These are phyloP conservation scores for Cichladusa arquata DNA, from an alignment of 2,113 vertebrate genomes.

Conservation along the genomic window DNA sequence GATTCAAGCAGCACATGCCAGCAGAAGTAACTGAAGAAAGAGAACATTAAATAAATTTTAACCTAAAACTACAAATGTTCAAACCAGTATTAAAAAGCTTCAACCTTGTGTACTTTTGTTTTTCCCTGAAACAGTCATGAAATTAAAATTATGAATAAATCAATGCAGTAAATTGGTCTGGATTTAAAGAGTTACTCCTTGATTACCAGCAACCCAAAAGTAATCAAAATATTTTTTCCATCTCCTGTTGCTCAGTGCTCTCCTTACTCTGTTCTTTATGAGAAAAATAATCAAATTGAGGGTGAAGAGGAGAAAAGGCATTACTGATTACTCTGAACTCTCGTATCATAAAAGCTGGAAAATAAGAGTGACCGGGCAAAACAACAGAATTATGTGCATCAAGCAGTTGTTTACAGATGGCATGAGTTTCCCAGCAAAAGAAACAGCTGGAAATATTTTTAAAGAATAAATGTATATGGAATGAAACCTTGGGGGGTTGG, in stretches of 20 bases:
- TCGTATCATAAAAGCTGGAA: constrained; percentile 12
- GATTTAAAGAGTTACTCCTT: constrained; percentile 40
- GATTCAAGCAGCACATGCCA: not conserved
- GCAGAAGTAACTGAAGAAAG: not conserved
- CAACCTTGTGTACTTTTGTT: not conserved
- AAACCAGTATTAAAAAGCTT: not conserved
- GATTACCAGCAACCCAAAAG: constrained; percentile 46
- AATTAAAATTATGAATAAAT: constrained; percentile 54
- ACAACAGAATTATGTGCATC: constrained; percentile 17
- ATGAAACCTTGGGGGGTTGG: not conserved
- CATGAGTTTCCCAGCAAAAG: not conserved
- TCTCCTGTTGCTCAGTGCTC: constrained; percentile 37
- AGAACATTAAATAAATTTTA: constrained; percentile 14
- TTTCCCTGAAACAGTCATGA: not conserved
- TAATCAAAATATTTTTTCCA: constrained; percentile 56
- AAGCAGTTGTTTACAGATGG: constrained; percentile 37
- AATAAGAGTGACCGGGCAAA: constrained; percentile 17
- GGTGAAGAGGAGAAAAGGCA: constrained; percentile 36
- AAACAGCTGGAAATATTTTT: constrained; percentile 53
- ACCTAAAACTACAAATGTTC: not conserved
- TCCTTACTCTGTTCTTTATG: not conserved
- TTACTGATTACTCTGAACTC: constrained; percentile 29
- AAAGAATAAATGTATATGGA: not conserved
- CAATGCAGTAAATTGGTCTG: constrained; percentile 3
- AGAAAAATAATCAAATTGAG: constrained; percentile 55